Conservation (phyloP, 1,140 invertebrate genomes). For the Pseudomyrmex concolor region DNA sequence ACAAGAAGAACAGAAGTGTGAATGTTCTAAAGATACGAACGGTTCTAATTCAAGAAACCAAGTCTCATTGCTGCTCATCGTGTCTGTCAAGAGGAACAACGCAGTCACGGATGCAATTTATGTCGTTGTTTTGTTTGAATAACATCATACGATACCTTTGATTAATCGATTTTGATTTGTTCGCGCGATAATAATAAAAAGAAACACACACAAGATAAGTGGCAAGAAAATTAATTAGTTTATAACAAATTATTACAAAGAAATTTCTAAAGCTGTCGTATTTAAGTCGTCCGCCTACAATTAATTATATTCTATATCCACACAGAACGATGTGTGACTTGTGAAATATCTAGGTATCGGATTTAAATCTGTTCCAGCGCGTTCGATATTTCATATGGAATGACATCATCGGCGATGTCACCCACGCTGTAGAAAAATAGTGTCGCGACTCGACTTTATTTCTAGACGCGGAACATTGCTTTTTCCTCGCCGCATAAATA, state of each 20-base stretch:
- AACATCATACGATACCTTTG: background rate
- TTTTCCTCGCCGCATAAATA: conserved; percentile 62
- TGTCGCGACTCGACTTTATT: conserved; percentile 67
- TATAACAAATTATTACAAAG: background rate
- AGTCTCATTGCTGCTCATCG: conserved; percentile 45
- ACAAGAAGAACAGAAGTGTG: conserved; percentile 52
- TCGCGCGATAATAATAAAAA: background rate
- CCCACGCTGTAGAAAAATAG: conserved; percentile 41
- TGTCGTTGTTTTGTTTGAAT: background rate
- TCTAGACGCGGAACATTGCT: conserved; percentile 70
- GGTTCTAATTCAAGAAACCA: conserved; percentile 72
- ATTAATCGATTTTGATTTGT: conserved; percentile 2
- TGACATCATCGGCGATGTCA: conserved; percentile 11
- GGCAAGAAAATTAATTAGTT: background rate
- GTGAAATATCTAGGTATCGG: background rate
- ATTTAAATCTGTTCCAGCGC: background rate
- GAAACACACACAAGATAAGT: background rate
- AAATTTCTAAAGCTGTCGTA: background rate
- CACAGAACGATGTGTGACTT: too few relatives aligned
- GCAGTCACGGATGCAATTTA: background rate
- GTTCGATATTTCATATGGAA: conserved; percentile 5
- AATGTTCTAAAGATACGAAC: conserved; percentile 73
- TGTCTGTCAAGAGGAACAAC: background rate
- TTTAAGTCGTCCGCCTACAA: background rate
- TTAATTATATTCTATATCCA: background rate